phyloP scores from a whole-genome alignment of 2,113 vertebrate species.

The Empidonax alnorum region DNA sequence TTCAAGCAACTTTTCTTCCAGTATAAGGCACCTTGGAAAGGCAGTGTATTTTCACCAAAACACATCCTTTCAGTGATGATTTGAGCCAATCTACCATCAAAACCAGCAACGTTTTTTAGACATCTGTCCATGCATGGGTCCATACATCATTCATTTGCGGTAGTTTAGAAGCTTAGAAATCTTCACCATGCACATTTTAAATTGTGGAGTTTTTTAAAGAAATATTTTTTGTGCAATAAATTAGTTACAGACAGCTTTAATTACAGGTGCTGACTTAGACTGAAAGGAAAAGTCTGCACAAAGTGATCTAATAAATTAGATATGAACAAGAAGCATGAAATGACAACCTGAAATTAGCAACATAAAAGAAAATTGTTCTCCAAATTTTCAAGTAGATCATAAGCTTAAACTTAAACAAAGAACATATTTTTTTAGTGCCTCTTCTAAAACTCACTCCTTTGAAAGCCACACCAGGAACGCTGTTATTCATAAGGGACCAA shows the following conservation, averaged over 20 bases:
- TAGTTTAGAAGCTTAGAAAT: background rate
- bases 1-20: background rate
- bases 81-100: background rate
- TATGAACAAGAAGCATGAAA: background rate
- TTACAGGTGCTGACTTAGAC: background rate
- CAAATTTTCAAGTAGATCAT: constrained; percentile 10
- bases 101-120: background rate
- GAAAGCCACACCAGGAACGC: constrained; percentile 11
- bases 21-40: background rate
- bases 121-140: background rate
- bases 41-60: background rate
- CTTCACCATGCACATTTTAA: background rate
- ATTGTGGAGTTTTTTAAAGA: background rate
- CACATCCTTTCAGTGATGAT: fast-evolving
- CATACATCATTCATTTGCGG: background rate
- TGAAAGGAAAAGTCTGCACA: background rate
- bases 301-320: constrained; percentile 22
- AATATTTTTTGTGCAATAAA: background rate
- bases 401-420: constrained; percentile 23
- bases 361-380: constrained; percentile 34
- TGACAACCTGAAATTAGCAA: constrained; percentile 43
- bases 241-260: constrained; percentile 34
- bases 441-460: background rate
- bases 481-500: background rate
- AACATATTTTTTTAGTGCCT: background rate